Evolutionary conservation across 1,140 invertebrate genomes (phyloP), one percentile per base, ranked within the genome.

Genomic region (Anoplolepis gracilipes): DNA sequence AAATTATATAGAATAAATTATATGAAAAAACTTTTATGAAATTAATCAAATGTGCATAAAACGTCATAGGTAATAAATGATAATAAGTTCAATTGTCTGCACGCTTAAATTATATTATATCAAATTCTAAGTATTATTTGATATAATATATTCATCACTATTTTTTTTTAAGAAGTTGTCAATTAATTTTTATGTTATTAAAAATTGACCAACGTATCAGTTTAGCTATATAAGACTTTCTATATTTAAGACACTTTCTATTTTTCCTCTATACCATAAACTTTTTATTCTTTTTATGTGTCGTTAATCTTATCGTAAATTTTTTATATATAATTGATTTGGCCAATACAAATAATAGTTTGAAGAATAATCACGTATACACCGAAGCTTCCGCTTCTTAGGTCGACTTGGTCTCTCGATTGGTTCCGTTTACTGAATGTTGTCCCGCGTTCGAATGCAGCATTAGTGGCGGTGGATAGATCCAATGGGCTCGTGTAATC

Each of bases 401-500:
- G 49, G 78, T 81, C 78, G 7, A 81, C 78, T 49, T 42, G 49
- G 53, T 82, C 46, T 69, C 33, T 10, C 42, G 42, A 28, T 59
- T 81, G 65, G 36, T 36, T 78, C 22, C 76, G 8, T 59, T 82
- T 82, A 82, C 28, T 73, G 77, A 79, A 79, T 79, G 78, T 82
- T 82, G 36, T 79, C 62, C 25, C 22, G 87, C 82, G 75, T 82
- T 86, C 77, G 90, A 85, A 89, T 92, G 86, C 88, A 86, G 87
- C 91, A 91, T 91, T 92, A 93, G 93, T 91, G 88, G 88, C 92
- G 91, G 92, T 93, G 93, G 87, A 90, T 93, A 93, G 91, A 94
- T 93, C 91, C 91, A 93, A 93, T 90, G 93, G 94, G 92, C 93
- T 93, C 91, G 93, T 94, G 93, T 94, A 93, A 94, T 94, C 95